These are phyloP conservation scores for Mormyrops boulengeri DNA, from an alignment of 2,797 vertebrate species.

Conservation along the genomic window DNA sequence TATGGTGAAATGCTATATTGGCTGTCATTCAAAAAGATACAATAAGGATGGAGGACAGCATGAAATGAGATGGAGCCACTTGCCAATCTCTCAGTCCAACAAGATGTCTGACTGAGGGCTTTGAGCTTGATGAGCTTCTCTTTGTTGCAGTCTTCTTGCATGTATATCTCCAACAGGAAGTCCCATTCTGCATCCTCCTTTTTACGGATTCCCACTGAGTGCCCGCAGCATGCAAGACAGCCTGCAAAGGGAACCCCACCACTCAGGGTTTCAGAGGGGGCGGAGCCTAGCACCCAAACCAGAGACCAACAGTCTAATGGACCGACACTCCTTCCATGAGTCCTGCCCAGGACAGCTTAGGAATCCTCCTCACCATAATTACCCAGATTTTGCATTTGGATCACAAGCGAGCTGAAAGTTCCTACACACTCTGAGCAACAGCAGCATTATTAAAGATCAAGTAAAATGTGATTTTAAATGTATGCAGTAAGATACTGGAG, in stretches of 20 bases:
- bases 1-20: not conserved
- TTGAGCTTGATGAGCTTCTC: slow-evolving; percentile 20
- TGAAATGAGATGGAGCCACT: not conserved
- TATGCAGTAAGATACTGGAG: not conserved
- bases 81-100: slow-evolving; percentile 1
- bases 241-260: not conserved
- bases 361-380: not conserved
- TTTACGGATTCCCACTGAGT: slow-evolving; percentile 17
- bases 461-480: not conserved
- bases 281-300: not conserved
- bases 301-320: not conserved
- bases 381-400: not conserved
- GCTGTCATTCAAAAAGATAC: not conserved
- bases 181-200: slow-evolving; percentile 18
- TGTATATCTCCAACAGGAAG: slow-evolving; percentile 22
- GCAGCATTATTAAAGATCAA: not conserved
- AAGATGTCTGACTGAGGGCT: slow-evolving; percentile 24
- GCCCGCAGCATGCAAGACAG: slow-evolving; percentile 3
- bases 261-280: not conserved
- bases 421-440: not conserved
- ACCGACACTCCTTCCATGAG: not conserved
- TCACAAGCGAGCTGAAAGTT: not conserved
- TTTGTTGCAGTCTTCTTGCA: slow-evolving; percentile 1
- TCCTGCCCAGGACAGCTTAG: not conserved
- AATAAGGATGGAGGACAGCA: not conserved